Base-by-base conservation (phyloP, 2,888 invertebrate species). In the Perizoma affinitatum region DNA sequence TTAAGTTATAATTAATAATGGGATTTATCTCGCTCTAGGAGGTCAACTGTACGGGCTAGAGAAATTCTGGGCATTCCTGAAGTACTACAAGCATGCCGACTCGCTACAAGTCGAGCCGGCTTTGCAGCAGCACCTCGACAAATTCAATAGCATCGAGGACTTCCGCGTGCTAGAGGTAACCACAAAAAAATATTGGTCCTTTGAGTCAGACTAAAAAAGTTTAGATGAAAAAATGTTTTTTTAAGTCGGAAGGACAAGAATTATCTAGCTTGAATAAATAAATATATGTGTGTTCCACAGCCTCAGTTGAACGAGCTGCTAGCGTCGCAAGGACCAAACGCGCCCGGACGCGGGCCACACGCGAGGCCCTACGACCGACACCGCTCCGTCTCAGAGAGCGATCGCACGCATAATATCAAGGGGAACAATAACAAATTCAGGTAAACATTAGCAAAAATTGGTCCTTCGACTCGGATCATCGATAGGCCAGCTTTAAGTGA, bases 51-150 rank as follows among this genome's bases (percentile, higher is more conserved):
- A 99, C 88, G 99, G 99, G 35, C 91, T 99, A 71, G 99, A 99
- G 92, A 99, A 99, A 88, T 99, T 99, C 91, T 99, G 99, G 98
- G 99, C 99, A 49, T 99, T 99, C 94, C 93, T 98, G 61, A 99
- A 99, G 88, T 99, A 99, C 93, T 98, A 97, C 90, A 97, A 96
- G 84, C 95, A 97, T 79, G 95, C 96, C 40, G 93, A 90, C 34
- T 95, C 95, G 65, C 90, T 97, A 50, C 94, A 95, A 64, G 96
- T 97, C 42, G 95, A 96, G 67, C 93, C 96, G 0, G 95, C 94
- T 76, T 88, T 98, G 46, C 92, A 94, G 64, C 95, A 95, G 56
- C 95, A 95, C 80, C 90, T 98, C 58, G 93, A 94, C 60, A 95
- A 96, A 79, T 98, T 97, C 87, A 96, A 97, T 78, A 97, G 94